These are phyloP conservation scores for Maniola hyperantus DNA, from an alignment of 2,888 invertebrate genomes.

Conservation along the genomic window DNA sequence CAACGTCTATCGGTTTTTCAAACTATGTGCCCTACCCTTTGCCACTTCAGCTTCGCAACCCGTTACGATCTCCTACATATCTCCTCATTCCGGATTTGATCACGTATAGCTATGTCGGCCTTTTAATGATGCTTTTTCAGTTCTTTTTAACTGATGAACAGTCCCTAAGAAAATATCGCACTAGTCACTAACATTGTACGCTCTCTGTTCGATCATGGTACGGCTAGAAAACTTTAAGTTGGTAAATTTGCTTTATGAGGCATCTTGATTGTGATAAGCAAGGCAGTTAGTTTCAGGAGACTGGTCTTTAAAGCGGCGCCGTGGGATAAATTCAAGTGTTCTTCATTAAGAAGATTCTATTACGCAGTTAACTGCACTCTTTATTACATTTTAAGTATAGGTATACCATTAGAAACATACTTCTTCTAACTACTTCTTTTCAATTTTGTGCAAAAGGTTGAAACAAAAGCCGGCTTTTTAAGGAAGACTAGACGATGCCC, in stretches of 20 bases:
- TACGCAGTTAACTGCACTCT: slow-evolving; percentile 17
- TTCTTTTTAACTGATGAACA: too few relatives aligned
- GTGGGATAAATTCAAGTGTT: slow-evolving; percentile 3
- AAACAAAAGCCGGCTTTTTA: not conserved
- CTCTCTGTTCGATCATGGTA: too few relatives aligned
- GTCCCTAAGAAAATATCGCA: too few relatives aligned
- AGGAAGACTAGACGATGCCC: too few relatives aligned
- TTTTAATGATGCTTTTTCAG: too few relatives aligned
- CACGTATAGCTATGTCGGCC: too few relatives aligned
- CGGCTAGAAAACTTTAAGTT: not conserved
- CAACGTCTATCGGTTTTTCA: too few relatives aligned
- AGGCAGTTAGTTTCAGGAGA: slow-evolving; percentile 17
- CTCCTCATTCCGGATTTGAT: too few relatives aligned
- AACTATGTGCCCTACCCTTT: too few relatives aligned
- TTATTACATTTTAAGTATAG: slow-evolving; percentile 7
- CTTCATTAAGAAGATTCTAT: slow-evolving; percentile 23
- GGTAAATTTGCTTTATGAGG: not conserved
- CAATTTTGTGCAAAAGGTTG: not conserved
- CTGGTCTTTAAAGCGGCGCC: slow-evolving; percentile 18
- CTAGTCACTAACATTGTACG: too few relatives aligned
- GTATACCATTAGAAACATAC: slow-evolving; percentile 4
- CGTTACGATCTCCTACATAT: too few relatives aligned
- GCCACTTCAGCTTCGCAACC: too few relatives aligned
- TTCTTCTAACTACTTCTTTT: not conserved
- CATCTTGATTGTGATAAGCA: slow-evolving; percentile 14